A percentile compares a stretch with the other conserved stretches of the same genome.
These are phyloP conservation scores for Hypena proboscidalis DNA, from an alignment of 2,888 invertebrate genomes.

Conservation along the genomic window DNA sequence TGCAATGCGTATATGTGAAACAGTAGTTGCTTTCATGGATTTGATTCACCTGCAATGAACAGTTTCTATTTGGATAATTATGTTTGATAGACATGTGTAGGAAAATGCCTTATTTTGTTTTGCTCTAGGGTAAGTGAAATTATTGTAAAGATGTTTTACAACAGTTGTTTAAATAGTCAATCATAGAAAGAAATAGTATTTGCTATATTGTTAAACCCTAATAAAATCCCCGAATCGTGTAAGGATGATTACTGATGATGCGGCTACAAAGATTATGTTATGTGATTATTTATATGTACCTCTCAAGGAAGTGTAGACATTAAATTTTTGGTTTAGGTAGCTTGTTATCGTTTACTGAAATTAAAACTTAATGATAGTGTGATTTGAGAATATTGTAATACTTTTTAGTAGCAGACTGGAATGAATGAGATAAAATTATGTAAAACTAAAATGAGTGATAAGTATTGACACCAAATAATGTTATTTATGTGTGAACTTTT, in stretches of 20 bases:
- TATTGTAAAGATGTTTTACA: constrained; percentile 68
- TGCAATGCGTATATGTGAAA: constrained; percentile 52
- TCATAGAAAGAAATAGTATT: constrained; percentile 54
- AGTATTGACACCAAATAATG: constrained; percentile 37
- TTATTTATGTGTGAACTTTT: constrained; percentile 14
- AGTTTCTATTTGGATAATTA: constrained; percentile 58
- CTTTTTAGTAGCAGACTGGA: constrained; percentile 30
- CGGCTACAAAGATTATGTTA: constrained; percentile 54
- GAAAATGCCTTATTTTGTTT: constrained; percentile 82
- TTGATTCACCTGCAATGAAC: constrained; percentile 56
- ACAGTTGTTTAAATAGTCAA: constrained; percentile 62
- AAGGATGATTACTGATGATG: constrained; percentile 50
- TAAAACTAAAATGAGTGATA: constrained; percentile 34
- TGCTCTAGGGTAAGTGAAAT: constrained; percentile 75
- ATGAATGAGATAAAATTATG: constrained; percentile 27
- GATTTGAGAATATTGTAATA: constrained; percentile 29
- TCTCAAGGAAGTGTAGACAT: constrained; percentile 71
- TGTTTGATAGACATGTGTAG: constrained; percentile 69
- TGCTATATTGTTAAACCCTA: constrained; percentile 58
- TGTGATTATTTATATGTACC: constrained; percentile 50
- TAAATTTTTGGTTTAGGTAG: constrained; percentile 48
- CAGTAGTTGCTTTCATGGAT: constrained; percentile 53
- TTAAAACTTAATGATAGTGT: constrained; percentile 32
- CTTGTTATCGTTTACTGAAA: constrained; percentile 42
- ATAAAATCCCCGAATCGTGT: constrained; percentile 54